A percentile compares a stretch with the other conserved stretches of the same genome.
These are phyloP conservation scores for Synergus laeviventris DNA, from an alignment of 2,888 invertebrate genomes.

Conservation along the genomic window DNA sequence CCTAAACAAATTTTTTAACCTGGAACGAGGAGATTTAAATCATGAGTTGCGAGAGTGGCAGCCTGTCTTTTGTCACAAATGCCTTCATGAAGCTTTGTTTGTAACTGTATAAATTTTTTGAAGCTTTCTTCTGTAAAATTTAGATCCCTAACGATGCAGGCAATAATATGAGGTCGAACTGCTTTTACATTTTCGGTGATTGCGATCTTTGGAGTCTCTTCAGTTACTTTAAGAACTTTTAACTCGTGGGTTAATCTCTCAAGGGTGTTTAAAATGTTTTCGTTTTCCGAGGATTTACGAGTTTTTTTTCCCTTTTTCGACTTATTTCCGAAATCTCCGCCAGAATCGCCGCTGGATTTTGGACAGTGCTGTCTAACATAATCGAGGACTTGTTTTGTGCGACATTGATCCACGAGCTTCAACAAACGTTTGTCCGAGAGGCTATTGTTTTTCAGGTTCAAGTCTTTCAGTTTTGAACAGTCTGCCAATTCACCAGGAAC, in stretches of 20 bases:
- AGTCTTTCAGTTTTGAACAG: conserved; percentile 86
- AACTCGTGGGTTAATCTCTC: conserved; percentile 70
- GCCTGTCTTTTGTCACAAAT: conserved; percentile 87
- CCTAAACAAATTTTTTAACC: conserved; percentile 67
- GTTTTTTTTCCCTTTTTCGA: conserved; percentile 69
- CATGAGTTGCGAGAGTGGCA: conserved; percentile 91
- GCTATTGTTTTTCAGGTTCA: conserved; percentile 86
- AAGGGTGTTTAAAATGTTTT: conserved; percentile 56
- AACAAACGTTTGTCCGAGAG: conserved; percentile 84
- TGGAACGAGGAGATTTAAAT: conserved; percentile 81
- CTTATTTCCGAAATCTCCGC: conserved; percentile 58
- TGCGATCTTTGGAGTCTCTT: conserved; percentile 77
- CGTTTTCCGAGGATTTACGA: conserved; percentile 65
- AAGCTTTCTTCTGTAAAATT: conserved; percentile 81
- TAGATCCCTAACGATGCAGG: conserved; percentile 83
- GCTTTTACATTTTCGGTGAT: conserved; percentile 79
- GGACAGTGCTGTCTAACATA: conserved; percentile 84
- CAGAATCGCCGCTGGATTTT: conserved; percentile 68
- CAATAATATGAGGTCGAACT: conserved; percentile 84
- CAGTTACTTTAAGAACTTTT: conserved; percentile 70
- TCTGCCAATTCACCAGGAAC: conserved; percentile 84
- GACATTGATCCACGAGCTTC: conserved; percentile 86
- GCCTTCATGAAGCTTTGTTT: conserved; percentile 86
- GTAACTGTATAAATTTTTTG: conserved; percentile 87
- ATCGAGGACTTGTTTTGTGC: conserved; percentile 86